Evolutionary conservation across 2,797 vertebrate genomes (phyloP), one percentile per base, ranked within the genome.

Genomic region (Paramormyrops hopkinsi): DNA sequence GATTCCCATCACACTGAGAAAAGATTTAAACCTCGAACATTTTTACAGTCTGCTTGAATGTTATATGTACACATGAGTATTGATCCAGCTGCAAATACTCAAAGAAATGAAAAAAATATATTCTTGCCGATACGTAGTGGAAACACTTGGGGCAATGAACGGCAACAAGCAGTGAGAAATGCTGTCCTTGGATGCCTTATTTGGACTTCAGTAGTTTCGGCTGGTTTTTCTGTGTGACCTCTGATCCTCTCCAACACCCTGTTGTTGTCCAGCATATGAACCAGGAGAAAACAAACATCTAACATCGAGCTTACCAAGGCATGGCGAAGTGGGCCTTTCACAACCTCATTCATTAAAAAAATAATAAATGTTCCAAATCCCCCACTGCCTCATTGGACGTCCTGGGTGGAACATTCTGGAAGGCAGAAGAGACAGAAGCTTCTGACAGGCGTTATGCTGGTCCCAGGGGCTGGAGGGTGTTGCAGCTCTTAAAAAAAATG

Each of bases 141-240:
- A 54, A 86, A 12, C 53, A 37, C 51, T 33, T 54, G 51, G 17
- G 50, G 53, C 33, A 54, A 6, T 14, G 19, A 86, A 2, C 2
- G 51, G 51, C 29, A 29, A 9, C 0, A 3, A 25, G 51, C 12
- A 59, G 14, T 2, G n/a, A 11, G n/a, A 84, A 48, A 48, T 25
- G 82, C n/a, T 86, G 19, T 51, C 2, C 46, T 25, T 25, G 29
- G 29, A 29, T 85, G 11, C 46, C 22, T 29, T 50, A 50, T 25
- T 85, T 51, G 46, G 48, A 53, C 54, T 65, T 48, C 37, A 62
- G 86, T 19, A 9, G 86, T 46, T 65, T 62, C 19, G 8, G 17
- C 41, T 88, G 14, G 14, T 19, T 33, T 56, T 86, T 86, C 29
- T 86, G 85, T 86, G 85, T 86, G 51, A 86, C 53, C 51, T 41